Evolutionary conservation across 2,797 vertebrate genomes (phyloP).

Genomic region (Carcharodon carcharias): DNA sequence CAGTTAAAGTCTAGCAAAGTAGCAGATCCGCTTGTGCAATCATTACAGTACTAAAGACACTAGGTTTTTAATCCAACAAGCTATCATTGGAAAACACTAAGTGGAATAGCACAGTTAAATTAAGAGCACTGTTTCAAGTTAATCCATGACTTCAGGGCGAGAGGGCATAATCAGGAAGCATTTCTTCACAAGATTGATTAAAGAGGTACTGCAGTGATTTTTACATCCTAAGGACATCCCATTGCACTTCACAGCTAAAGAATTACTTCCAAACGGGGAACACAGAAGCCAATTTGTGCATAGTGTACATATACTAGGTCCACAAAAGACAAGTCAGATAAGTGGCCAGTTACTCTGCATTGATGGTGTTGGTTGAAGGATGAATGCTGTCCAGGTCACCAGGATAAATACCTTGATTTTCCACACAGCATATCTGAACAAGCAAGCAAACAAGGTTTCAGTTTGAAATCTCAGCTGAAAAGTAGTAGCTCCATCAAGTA

Average conservation of each 20-base stretch:
- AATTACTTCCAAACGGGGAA: background rate
- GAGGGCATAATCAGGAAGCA: background rate
- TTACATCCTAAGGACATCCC: background rate
- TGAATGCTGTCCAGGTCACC: background rate
- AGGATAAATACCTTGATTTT: background rate
- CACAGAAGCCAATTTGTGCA: background rate
- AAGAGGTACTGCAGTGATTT: background rate
- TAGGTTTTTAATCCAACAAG: background rate
- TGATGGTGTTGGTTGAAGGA: background rate
- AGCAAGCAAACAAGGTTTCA: background rate
- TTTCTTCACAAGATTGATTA: background rate
- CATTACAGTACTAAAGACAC: background rate
- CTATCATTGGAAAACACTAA: background rate
- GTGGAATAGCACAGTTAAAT: background rate
- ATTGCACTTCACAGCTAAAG: background rate
- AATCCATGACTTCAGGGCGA: background rate
- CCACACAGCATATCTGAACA: background rate
- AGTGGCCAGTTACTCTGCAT: background rate
- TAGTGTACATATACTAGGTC: background rate
- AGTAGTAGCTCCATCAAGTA: background rate
- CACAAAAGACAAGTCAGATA: background rate
- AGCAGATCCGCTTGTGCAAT: background rate
- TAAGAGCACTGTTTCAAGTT: background rate
- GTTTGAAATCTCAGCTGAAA: background rate
- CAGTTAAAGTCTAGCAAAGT: background rate